These are phyloP conservation scores for Cyprinus carpio DNA, from an alignment of 2,113 vertebrate species.

Conservation along the genomic window DNA sequence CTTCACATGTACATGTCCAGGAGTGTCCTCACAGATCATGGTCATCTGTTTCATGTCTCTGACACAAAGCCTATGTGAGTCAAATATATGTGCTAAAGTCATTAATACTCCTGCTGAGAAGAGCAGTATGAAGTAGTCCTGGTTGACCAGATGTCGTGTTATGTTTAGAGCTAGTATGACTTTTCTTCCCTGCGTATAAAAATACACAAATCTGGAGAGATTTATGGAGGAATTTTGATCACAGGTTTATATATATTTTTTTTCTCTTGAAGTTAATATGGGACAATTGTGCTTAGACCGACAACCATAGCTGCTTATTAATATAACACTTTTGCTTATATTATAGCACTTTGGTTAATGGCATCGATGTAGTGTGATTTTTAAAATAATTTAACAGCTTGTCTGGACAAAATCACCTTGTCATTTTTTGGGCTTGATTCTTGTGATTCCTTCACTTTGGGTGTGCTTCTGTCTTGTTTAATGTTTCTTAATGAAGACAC, in stretches of 20 bases:
- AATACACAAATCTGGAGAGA: slow-evolving; percentile 24
- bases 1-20: neutral
- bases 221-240: slow-evolving; percentile 13
- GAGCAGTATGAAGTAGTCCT: slow-evolving; percentile 2
- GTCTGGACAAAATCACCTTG: neutral
- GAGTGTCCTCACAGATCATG: slow-evolving; percentile 8
- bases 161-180: slow-evolving; percentile 1
- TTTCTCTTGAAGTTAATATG: neutral
- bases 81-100: slow-evolving; percentile 30
- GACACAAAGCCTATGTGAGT: neutral
- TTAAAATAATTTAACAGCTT: neutral
- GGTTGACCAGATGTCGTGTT: slow-evolving; percentile 12
- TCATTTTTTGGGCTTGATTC: neutral
- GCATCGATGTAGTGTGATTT: neutral
- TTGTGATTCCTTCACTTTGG: neutral
- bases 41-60: slow-evolving; percentile 20
- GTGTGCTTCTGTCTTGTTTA: neutral
- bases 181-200: neutral
- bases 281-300: neutral
- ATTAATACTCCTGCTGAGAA: slow-evolving; percentile 24
- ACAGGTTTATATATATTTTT: neutral
- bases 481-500: neutral
- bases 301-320: neutral
- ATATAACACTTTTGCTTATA: neutral
- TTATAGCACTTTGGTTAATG: neutral